These are phyloP conservation scores for Drepana arcuata DNA, from an alignment of 1,140 invertebrate species.

Conservation along the genomic window DNA sequence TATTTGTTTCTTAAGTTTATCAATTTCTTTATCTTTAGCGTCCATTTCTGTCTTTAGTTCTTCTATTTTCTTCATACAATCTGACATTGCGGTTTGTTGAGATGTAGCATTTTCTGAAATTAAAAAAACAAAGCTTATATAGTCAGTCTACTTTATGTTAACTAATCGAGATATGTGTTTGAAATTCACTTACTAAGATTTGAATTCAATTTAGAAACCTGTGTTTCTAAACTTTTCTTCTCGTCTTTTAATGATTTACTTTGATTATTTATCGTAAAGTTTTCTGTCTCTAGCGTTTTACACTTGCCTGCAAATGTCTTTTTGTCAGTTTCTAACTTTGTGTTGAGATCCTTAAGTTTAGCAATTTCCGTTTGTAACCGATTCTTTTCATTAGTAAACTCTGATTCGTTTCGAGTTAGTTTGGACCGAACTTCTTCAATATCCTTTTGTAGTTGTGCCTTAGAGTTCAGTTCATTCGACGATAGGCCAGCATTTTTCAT, in stretches of 20 bases:
- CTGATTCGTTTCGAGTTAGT: slow-evolving; percentile 60
- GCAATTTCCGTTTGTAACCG: slow-evolving; percentile 69
- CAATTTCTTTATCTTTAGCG: slow-evolving; percentile 73
- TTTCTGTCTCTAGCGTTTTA: slow-evolving; percentile 62
- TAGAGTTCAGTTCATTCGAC: slow-evolving; percentile 62
- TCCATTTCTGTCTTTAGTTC: slow-evolving; percentile 72
- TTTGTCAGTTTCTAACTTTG: slow-evolving; percentile 63
- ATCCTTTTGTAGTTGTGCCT: slow-evolving; percentile 56
- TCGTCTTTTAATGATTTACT: slow-evolving; percentile 65
- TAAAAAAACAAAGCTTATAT: slow-evolving; percentile 3
- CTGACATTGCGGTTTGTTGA: slow-evolving; percentile 69
- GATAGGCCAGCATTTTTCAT: slow-evolving; percentile 75
- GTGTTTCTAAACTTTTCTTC: slow-evolving; percentile 74
- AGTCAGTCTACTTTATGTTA: background rate
- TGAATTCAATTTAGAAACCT: slow-evolving; percentile 71
- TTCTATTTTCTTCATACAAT: slow-evolving; percentile 72
- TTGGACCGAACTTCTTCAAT: slow-evolving; percentile 68
- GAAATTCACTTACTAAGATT: slow-evolving; percentile 72
- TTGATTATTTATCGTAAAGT: slow-evolving; percentile 30
- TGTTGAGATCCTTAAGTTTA: slow-evolving; percentile 62
- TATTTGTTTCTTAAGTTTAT: slow-evolving; percentile 73
- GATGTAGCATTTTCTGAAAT: slow-evolving; percentile 57
- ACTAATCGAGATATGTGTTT: slow-evolving; percentile 4
- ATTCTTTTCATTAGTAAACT: slow-evolving; percentile 69
- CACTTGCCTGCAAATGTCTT: slow-evolving; percentile 63